Conservation (phyloP, 2,888 invertebrate species). For the Tetropium fuscum region DNA sequence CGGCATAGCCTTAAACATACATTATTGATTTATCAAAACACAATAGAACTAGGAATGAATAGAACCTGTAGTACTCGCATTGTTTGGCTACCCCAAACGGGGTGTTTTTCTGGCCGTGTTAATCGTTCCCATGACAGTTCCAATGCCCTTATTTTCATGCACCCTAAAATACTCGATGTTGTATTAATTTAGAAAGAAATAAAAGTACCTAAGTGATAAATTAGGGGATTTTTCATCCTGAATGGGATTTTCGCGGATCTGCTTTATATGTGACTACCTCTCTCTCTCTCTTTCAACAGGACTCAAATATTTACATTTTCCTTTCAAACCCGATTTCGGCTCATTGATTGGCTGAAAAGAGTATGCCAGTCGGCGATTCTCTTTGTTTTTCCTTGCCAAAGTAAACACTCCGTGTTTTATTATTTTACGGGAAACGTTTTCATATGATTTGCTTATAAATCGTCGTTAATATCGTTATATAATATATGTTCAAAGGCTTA, state of each 20-base stretch:
- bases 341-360: too few relatives aligned
- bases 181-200: conserved; percentile 16
- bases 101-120: conserved; percentile 38
- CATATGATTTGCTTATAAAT: too few relatives aligned
- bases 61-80: conserved; percentile 35
- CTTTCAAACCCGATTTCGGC: too few relatives aligned
- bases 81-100: conserved; percentile 37
- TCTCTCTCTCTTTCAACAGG: too few relatives aligned
- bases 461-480: too few relatives aligned
- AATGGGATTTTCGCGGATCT: background rate
- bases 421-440: too few relatives aligned
- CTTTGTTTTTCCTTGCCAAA: too few relatives aligned
- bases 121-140: conserved; percentile 40
- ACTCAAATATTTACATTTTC: too few relatives aligned
- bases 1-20: background rate
- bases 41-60: conserved; percentile 22
- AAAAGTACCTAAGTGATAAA: conserved; percentile 30
- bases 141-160: conserved; percentile 34
- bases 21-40: conserved; percentile 9
- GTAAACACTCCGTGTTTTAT: too few relatives aligned
- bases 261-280: too few relatives aligned
- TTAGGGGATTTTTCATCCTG: conserved; percentile 27
- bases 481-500: too few relatives aligned
- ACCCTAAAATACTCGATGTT: conserved; percentile 21
- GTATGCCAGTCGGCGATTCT: too few relatives aligned